phyloP scores from a whole-genome alignment of 2,797 vertebrate genomes.

The Hemitrygon akajei region DNA sequence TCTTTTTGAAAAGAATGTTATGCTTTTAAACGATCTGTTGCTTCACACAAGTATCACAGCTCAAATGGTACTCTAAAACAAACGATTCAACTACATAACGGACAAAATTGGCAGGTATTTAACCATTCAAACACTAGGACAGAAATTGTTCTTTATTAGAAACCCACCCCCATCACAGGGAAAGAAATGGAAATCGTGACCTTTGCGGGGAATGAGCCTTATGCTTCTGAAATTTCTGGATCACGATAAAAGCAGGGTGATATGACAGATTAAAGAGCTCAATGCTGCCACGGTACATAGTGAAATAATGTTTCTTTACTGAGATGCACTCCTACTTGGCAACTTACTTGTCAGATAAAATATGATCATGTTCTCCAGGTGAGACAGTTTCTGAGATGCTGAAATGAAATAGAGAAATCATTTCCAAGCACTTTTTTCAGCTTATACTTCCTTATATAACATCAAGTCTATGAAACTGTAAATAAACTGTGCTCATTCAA shows the following conservation, averaged over 20 bases:
- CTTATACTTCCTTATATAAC: neutral
- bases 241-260: neutral
- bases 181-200: neutral
- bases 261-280: neutral
- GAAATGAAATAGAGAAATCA: neutral
- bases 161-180: neutral
- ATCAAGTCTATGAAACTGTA: neutral
- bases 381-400: neutral
- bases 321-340: slow-evolving; percentile 9
- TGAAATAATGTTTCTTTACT: neutral
- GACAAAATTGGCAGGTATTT: neutral
- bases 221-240: neutral
- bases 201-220: slow-evolving; percentile 2
- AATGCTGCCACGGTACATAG: neutral
- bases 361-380: neutral
- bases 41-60: neutral
- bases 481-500: neutral
- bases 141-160: neutral
- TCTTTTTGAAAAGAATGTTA: neutral
- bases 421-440: neutral
- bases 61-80: neutral
- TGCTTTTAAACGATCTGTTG: too few species aligned
- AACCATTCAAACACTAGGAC: neutral
- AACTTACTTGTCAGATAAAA: neutral
- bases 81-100: neutral